These are phyloP conservation scores for Gryllus longicercus DNA, from an alignment of 2,888 invertebrate species.

Conservation along the genomic window DNA sequence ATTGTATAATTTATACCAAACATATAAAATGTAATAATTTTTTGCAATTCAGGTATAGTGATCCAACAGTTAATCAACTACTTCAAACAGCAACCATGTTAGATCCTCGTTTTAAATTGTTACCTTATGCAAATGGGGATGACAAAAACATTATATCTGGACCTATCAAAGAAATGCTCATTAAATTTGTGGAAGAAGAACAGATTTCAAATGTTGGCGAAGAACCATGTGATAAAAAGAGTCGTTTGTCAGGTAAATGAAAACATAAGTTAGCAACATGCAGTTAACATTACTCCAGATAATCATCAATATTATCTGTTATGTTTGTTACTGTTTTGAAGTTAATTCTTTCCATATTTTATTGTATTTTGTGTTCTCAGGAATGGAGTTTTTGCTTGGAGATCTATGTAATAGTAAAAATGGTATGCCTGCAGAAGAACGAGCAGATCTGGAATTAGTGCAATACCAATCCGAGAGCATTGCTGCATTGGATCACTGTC, in stretches of 20 bases:
- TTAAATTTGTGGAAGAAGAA: conserved; percentile 46
- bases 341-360: background rate
- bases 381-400: conserved; percentile 49
- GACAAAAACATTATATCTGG: conserved; percentile 46
- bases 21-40: background rate
- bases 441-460: conserved; percentile 49
- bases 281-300: too few species aligned
- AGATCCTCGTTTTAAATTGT: conserved; percentile 50
- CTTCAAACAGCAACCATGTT: conserved; percentile 50
- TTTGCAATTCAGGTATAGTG: conserved; percentile 44
- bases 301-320: too few species aligned
- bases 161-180: conserved; percentile 48
- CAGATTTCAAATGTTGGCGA: conserved; percentile 39
- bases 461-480: conserved; percentile 51
- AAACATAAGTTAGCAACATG: too few species aligned
- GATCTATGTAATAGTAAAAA: conserved; percentile 45
- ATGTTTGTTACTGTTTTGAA: background rate
- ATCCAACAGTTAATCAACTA: conserved; percentile 46
- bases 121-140: conserved; percentile 50
- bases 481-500: conserved; percentile 49
- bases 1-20: background rate
- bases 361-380: conserved; percentile 39
- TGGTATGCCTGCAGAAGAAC: conserved; percentile 48
- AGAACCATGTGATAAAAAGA: conserved; percentile 44
- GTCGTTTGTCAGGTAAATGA: conserved; percentile 45